Percentiles rank a stretch among this genome's conserved stretches.
These are phyloP conservation scores for Nixonia krombeini DNA, from an alignment of 1,140 invertebrate genomes.

Conservation along the genomic window DNA sequence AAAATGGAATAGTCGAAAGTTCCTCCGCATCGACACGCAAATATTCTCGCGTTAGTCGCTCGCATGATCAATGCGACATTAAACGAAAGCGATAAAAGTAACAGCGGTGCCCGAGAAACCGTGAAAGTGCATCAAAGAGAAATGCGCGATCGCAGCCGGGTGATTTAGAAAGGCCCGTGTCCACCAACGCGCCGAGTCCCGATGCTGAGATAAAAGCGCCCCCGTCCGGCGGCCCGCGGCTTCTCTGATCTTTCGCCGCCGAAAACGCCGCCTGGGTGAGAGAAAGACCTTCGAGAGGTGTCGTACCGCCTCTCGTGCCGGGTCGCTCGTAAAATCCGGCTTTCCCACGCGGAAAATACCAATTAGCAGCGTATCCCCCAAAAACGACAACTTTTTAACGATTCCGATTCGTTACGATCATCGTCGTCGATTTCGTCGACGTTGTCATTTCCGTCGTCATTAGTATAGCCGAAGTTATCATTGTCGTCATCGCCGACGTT, in stretches of 20 bases:
- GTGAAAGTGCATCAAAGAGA: no score
- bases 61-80: no score
- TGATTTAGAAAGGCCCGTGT: constrained; percentile 49
- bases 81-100: no score
- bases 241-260: constrained; percentile 49
- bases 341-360: neutral
- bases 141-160: no score
- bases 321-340: constrained; percentile 35
- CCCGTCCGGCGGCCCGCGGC: constrained; percentile 18
- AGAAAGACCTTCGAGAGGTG: constrained; percentile 45
- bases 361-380: constrained; percentile 9
- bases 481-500: no score
- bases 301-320: constrained; percentile 44
- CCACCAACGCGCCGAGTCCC: constrained; percentile 57
- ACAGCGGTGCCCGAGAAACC: no score
- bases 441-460: no score
- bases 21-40: no score
- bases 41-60: no score
- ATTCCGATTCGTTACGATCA: constrained; percentile 39
- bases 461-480: no score
- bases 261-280: constrained; percentile 51
- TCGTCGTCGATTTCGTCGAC: constrained; percentile 8
- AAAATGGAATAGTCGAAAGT: no score
- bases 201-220: constrained; percentile 60
- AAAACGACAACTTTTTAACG: constrained; percentile 20